Evolutionary conservation across 92 coral and sea anemone species (phyloP).

Genomic region (Blastomussa wellsi): DNA sequence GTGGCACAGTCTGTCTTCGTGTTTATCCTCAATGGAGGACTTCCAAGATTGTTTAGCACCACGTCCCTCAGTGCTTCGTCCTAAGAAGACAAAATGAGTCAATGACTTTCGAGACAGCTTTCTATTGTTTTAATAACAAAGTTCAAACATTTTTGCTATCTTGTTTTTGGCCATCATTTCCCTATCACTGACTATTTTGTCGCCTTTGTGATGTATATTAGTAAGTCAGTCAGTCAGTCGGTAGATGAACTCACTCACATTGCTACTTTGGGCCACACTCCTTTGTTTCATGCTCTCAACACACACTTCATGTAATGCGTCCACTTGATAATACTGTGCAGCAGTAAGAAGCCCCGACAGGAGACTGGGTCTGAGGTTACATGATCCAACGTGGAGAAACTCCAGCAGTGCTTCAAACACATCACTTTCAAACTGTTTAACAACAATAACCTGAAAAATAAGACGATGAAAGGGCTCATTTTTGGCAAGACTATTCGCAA

Average conservation of each 20-base stretch:
- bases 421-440: constrained; percentile 89
- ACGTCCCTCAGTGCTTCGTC: background rate
- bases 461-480: background rate
- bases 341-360: constrained; percentile 93
- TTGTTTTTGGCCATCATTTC: background rate
- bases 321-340: constrained; percentile 87
- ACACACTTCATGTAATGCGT: constrained; percentile 75
- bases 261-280: constrained; percentile 31
- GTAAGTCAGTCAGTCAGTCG: background rate
- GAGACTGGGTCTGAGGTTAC: constrained; percentile 70
- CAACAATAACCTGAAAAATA: constrained; percentile 27
- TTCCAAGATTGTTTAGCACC: background rate
- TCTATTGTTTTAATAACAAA: background rate
- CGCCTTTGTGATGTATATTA: background rate
- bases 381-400: constrained; percentile 85
- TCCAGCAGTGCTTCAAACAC: constrained; percentile 82
- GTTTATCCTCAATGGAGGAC: background rate
- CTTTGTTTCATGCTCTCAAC: constrained; percentile 73
- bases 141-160: background rate
- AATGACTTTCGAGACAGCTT: background rate
- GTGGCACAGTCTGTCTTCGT: background rate
- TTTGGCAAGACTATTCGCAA: background rate
- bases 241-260: background rate
- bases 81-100: background rate
- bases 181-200: background rate